Conservation (phyloP, 2,888 invertebrate species). For the Campoplex nolae region DNA sequence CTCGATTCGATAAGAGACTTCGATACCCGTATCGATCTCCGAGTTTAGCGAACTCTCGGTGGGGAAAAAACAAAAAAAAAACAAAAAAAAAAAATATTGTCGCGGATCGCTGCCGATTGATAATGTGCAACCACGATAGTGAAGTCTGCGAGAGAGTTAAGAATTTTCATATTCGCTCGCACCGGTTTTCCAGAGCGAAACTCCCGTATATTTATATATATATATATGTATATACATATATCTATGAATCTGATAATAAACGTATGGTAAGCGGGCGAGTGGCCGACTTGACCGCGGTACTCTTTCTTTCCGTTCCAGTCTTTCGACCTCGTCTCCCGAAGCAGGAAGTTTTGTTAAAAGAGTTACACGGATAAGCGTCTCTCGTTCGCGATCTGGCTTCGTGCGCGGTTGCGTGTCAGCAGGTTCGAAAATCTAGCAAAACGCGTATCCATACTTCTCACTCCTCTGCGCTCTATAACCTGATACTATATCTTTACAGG, state of each 20-base stretch:
- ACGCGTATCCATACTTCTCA: no score
- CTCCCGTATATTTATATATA: not conserved
- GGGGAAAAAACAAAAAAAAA: conserved; percentile 14
- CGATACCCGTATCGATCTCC: conserved; percentile 22
- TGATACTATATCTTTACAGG: conserved; percentile 55
- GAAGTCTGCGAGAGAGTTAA: conserved; percentile 30
- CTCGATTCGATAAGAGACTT: conserved; percentile 4
- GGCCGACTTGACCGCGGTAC: conserved; percentile 49
- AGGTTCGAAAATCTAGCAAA: conserved; percentile 49
- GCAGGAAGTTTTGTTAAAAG: conserved; percentile 57
- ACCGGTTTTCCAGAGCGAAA: conserved; percentile 50
- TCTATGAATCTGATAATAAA: conserved; percentile 56
- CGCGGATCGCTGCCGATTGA: conserved; percentile 61
- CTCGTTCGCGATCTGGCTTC: conserved; percentile 11
- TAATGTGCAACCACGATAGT: conserved; percentile 23
- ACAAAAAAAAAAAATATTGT: conserved; percentile 46
- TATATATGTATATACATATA: conserved; percentile 5
- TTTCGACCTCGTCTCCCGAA: conserved; percentile 56
- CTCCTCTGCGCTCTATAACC: conserved; percentile 25
- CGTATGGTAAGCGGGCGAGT: conserved; percentile 28
- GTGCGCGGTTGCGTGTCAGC: conserved; percentile 55
- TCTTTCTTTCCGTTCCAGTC: conserved; percentile 65
- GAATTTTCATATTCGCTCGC: conserved; percentile 39
- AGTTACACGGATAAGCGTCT: conserved; percentile 25
- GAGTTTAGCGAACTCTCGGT: conserved; percentile 44